phyloP scores from a whole-genome alignment of 2,888 invertebrate genomes.

The Cabera pusaria region DNA sequence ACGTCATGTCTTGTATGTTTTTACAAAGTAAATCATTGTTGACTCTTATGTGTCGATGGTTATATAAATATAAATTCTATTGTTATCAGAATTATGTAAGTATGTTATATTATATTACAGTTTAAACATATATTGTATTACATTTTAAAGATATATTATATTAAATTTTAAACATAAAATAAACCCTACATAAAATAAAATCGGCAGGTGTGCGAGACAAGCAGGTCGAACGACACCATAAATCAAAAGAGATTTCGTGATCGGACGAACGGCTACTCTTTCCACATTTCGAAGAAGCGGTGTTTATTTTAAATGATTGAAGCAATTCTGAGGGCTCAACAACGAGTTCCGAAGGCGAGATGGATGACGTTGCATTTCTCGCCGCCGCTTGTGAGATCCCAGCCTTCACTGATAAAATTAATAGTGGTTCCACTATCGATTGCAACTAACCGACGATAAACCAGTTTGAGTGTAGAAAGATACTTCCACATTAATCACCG shows the following conservation, averaged over 20 bases:
- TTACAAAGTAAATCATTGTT: no score
- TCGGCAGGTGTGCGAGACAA: constrained; percentile 53
- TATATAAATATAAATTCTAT: no score
- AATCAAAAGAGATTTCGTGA: constrained; percentile 63
- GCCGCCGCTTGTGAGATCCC: constrained; percentile 47
- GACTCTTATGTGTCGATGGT: no score
- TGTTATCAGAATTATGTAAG: no score
- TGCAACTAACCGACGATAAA: constrained; percentile 57
- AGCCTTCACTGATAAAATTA: constrained; percentile 64
- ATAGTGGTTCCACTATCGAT: constrained; percentile 67
- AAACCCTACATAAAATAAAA: constrained; percentile 40
- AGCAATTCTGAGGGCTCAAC: constrained; percentile 61
- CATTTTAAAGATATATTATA: no score
- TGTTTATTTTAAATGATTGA: constrained; percentile 75
- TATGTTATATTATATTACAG: no score
- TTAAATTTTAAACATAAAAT: no score
- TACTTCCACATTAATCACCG: constrained; percentile 68
- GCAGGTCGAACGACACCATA: constrained; percentile 52
- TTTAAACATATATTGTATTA: no score
- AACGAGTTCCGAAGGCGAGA: constrained; percentile 51
- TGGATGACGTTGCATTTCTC: constrained; percentile 70
- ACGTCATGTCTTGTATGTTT: no score
- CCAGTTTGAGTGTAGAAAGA: constrained; percentile 66
- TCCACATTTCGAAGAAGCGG: constrained; percentile 58
- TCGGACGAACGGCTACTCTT: constrained; percentile 56